These are phyloP conservation scores for Tetheella fluctuosa DNA, from an alignment of 2,888 invertebrate species.

Conservation along the genomic window DNA sequence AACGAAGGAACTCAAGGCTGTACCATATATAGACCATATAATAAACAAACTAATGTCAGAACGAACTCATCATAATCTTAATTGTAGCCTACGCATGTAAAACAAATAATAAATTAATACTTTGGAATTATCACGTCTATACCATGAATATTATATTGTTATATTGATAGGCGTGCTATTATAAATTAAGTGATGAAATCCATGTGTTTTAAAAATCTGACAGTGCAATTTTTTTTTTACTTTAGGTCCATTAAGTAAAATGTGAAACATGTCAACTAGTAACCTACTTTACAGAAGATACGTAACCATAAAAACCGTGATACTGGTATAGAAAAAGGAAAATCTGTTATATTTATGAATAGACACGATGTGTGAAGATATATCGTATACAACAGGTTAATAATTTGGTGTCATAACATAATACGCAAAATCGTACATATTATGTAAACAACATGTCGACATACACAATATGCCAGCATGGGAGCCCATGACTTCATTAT, in stretches of 20 bases:
- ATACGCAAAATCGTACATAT: background rate
- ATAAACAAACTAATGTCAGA: conserved; percentile 76
- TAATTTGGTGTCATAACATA: background rate
- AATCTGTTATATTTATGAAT: too few relatives aligned
- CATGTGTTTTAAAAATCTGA: background rate
- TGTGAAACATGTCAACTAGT: too few relatives aligned
- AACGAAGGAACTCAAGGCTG: conserved; percentile 72
- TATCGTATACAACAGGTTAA: too few relatives aligned
- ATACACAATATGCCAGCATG: conserved; percentile 14
- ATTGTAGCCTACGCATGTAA: conserved; percentile 72
- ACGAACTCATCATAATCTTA: conserved; percentile 77
- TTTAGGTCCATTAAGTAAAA: too few relatives aligned
- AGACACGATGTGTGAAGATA: too few relatives aligned
- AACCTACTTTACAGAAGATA: too few relatives aligned
- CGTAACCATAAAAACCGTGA: too few relatives aligned
- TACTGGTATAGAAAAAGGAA: too few relatives aligned
- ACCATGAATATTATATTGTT: conserved; percentile 32
- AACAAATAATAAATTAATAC: conserved; percentile 54
- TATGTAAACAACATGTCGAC: conserved; percentile 12
- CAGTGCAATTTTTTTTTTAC: too few relatives aligned
- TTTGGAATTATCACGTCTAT: conserved; percentile 27
- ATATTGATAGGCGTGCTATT: background rate
- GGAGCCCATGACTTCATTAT: conserved; percentile 54
- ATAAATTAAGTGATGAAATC: background rate
- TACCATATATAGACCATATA: conserved; percentile 73